Conservation (phyloP, 2,797 vertebrate genomes). For the Brotula barbata region DNA sequence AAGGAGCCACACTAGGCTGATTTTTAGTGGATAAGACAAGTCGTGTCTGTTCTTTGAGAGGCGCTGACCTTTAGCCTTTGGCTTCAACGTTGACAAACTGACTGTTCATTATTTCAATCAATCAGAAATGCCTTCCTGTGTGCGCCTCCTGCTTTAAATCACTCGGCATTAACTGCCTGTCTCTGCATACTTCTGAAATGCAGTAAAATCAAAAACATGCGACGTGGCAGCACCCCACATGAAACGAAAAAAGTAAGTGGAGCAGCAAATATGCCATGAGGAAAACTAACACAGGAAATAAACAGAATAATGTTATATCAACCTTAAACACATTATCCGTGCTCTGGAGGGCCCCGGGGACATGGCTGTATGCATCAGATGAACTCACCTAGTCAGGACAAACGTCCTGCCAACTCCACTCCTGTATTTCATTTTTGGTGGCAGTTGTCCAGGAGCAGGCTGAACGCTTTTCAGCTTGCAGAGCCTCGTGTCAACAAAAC, state of each 20-base stretch:
- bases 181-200: conserved; percentile 10
- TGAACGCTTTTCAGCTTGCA: conserved; percentile 32
- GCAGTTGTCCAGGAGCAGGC: conserved; percentile 47
- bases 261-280: conserved; percentile 40
- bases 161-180: conserved; percentile 26
- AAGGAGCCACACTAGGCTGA: conserved; percentile 53
- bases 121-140: conserved; percentile 61
- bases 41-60: conserved; percentile 58
- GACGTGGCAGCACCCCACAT: conserved; percentile 6
- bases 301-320: conserved; percentile 25
- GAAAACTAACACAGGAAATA: conserved; percentile 33
- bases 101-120: conserved; percentile 73
- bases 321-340: conserved; percentile 1
- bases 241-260: neutral
- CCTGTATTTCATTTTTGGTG: conserved; percentile 53
- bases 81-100: conserved; percentile 64
- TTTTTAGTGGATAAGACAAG: conserved; percentile 66
- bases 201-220: conserved; percentile 51
- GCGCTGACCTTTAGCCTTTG: conserved; percentile 66
- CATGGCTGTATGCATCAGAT: conserved; percentile 35
- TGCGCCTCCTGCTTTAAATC: conserved; percentile 59
- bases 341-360: neutral
- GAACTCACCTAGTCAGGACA: conserved; percentile 34
- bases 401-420: conserved; percentile 33
- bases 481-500: conserved; percentile 44